Conservation (phyloP, 2,888 invertebrate genomes). For the Galerucella calmariensis region DNA sequence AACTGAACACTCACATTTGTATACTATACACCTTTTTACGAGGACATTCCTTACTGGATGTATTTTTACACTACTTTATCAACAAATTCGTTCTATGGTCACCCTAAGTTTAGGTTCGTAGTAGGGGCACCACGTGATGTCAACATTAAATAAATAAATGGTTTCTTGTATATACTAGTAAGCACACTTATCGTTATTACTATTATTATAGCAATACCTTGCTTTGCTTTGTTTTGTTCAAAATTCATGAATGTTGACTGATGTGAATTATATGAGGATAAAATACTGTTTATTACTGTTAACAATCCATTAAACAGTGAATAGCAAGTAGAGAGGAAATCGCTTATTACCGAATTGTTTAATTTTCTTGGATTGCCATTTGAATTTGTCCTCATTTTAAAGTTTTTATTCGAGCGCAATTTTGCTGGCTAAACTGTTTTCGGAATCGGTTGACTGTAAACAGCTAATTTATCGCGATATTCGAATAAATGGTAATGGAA, state of each 20-base stretch:
- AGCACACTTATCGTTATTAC: background rate
- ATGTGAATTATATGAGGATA: slow-evolving; percentile 3
- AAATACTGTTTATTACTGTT: slow-evolving; percentile 20
- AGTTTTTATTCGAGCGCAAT: slow-evolving; percentile 10
- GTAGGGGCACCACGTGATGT: slow-evolving; percentile 42
- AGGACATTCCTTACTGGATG: slow-evolving; percentile 18
- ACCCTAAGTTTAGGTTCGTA: slow-evolving; percentile 42
- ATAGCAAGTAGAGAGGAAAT: slow-evolving; percentile 27
- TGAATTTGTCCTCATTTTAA: slow-evolving; percentile 28
- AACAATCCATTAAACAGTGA: slow-evolving; percentile 27
- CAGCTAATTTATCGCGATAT: background rate
- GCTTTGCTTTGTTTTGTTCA: background rate
- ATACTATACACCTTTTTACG: slow-evolving; percentile 3
- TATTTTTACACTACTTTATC: slow-evolving; percentile 41
- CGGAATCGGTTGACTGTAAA: background rate
- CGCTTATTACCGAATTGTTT: slow-evolving; percentile 27
- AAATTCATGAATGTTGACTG: background rate
- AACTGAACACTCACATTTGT: background rate
- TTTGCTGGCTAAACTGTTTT: background rate
- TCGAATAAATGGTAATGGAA: background rate
- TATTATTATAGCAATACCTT: slow-evolving; percentile 7
- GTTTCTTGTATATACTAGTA: background rate
- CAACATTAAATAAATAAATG: slow-evolving; percentile 13
- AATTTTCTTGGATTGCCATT: slow-evolving; percentile 28
- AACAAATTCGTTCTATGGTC: slow-evolving; percentile 44